Base-by-base conservation (phyloP, 2,113 vertebrate species). In the Bostrychus sinensis region DNA sequence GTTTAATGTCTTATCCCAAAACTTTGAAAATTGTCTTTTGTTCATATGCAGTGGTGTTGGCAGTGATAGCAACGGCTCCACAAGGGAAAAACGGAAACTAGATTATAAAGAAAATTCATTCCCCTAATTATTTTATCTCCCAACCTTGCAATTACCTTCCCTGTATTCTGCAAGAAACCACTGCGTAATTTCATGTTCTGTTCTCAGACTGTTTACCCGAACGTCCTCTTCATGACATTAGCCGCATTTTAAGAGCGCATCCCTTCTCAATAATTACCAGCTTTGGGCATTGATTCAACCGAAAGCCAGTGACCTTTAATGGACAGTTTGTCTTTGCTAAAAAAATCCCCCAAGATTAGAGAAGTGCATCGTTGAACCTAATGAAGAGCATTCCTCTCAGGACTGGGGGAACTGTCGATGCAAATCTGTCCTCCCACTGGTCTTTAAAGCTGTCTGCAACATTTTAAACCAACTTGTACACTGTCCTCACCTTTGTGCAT, bases 271-370 rank as follows among this genome's bases (percentile, higher is more conserved):
- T 77, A 66, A 81, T 68, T 46, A 48, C 55, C 67, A 0, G n/a
- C 62, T 53, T 22, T 12, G 46, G 30, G 43, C 62, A 75, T 56
- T 19, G 25, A 69, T 73, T 73, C 64, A 62, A 39, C 51, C 7
- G 16, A 64, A 45, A 59, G 62, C 30, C 25, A 7, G 59, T 70
- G 76, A 75, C 60, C 76, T 76, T 75, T 56, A 63, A 68, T 66
- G 46, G 41, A 64, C 37, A 19, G 59, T 13, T 23, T 2, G 11
- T 48, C 57, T 17, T 1, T 19, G 56, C 66, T 54, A 12, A 66
- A 12, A 66, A 25, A 57, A 48, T 30, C 63, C 38, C 70, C 42
- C 1, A 70, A 54, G 77, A 69, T 60, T 53, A 41, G 1, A 20
- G 9, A 59, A 67, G 61, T 42, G 60, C 43, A 6, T 6, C 0